Percentiles rank a stretch among this genome's conserved stretches.
Conservation (phyloP, 2,888 invertebrate genomes). For the Sinohyriopsis cumingii region DNA sequence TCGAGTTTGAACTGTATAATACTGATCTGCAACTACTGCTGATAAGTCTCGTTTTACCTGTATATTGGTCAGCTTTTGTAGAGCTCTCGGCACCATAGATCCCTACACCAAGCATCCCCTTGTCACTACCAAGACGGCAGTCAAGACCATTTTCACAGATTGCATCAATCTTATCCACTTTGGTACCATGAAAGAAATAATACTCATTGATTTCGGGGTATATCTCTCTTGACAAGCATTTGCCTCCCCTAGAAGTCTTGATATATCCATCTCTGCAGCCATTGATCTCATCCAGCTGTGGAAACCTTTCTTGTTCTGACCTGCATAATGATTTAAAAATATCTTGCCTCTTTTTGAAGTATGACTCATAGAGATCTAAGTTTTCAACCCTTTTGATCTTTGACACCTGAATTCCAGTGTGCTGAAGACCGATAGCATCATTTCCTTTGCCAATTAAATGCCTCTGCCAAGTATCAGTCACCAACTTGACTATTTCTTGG, state of each 20-base stretch:
- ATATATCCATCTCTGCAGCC: slow-evolving; percentile 9
- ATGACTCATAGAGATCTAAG: slow-evolving; percentile 37
- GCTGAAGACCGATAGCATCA: slow-evolving; percentile 36
- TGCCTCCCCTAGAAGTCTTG: slow-evolving; percentile 9
- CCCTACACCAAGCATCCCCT: slow-evolving; percentile 52
- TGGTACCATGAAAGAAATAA: slow-evolving; percentile 58
- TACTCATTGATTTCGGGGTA: slow-evolving; percentile 48
- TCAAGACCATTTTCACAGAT: slow-evolving; percentile 50
- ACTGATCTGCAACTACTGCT: no score
- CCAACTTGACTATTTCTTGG: slow-evolving; percentile 31
- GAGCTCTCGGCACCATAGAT: slow-evolving; percentile 55
- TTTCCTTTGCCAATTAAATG: slow-evolving; percentile 41
- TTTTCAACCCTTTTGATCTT: slow-evolving; percentile 56
- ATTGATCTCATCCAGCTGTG: slow-evolving; percentile 16
- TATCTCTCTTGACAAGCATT: slow-evolving; percentile 18
- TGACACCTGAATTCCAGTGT: slow-evolving; percentile 28
- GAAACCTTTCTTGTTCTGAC: slow-evolving; percentile 6
- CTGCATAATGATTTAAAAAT: slow-evolving; percentile 21
- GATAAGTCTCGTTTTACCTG: slow-evolving; percentile 6
- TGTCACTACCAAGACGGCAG: slow-evolving; percentile 27
- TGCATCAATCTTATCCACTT: slow-evolving; percentile 28
- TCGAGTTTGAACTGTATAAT: no score
- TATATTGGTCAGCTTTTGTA: slow-evolving; percentile 55
- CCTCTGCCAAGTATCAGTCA: slow-evolving; percentile 37
- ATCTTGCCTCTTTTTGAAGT: slow-evolving; percentile 25